Percentiles rank a stretch among this genome's conserved stretches.
These are phyloP conservation scores for Drosophila conformis DNA, from an alignment of 2,888 invertebrate genomes.

Conservation along the genomic window DNA sequence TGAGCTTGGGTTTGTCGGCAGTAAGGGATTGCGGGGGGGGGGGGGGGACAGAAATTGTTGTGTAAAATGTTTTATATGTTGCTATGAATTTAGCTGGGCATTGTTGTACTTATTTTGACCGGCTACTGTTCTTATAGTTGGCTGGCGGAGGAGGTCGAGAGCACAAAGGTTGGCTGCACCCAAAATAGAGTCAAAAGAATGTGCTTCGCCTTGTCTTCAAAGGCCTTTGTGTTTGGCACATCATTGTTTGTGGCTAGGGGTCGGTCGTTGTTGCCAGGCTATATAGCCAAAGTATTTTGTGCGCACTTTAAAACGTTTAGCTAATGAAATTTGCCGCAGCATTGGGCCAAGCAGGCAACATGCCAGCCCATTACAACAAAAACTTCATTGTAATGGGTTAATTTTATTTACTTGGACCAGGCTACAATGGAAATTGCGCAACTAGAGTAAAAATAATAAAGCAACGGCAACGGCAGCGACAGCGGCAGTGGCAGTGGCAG, in stretches of 20 bases:
- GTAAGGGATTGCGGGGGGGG: neutral
- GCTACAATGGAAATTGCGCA: conserved; percentile 59
- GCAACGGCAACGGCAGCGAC: conserved; percentile 36
- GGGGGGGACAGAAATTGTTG: conserved; percentile 62
- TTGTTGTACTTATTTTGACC: conserved; percentile 55
- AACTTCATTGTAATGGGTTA: conserved; percentile 81
- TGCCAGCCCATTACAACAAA: conserved; percentile 46
- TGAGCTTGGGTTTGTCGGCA: conserved; percentile 11
- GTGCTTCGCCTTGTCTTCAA: conserved; percentile 73
- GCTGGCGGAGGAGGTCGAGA: conserved; percentile 18
- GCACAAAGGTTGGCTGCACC: conserved; percentile 56
- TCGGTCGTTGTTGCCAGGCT: conserved; percentile 37
- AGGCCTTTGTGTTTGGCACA: conserved; percentile 54
- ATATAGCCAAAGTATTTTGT: conserved; percentile 59
- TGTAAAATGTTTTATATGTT: conserved; percentile 78
- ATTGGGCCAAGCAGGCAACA: conserved; percentile 31
- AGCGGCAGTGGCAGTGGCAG: conserved; percentile 30
- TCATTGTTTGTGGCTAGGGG: conserved; percentile 52
- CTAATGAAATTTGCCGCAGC: conserved; percentile 77
- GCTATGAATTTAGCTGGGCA: conserved; percentile 72
- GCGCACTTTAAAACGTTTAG: conserved; percentile 80
- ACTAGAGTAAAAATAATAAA: conserved; percentile 68
- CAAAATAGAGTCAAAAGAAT: conserved; percentile 76
- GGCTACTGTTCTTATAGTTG: conserved; percentile 21
- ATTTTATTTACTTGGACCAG: conserved; percentile 75